Base-by-base conservation (phyloP, 2,797 vertebrate species). In the Monodelphis domestica region DNA sequence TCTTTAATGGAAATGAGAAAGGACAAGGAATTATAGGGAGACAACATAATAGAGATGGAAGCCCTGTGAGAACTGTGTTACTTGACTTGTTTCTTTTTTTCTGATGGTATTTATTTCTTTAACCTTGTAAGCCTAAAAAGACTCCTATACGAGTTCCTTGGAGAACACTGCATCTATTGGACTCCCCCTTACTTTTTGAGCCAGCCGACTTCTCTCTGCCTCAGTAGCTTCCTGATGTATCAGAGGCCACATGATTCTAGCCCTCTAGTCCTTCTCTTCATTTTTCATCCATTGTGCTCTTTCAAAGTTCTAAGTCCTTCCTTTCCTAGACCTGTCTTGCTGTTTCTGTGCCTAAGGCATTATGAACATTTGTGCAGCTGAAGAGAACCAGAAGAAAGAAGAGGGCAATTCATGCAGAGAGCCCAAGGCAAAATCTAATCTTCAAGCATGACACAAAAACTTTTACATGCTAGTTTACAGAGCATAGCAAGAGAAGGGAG, bases 191-290 rank as follows among this genome's bases (percentile, higher is more conserved):
- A 70, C 6, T 24, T 70, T 70, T 21, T 38, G 33, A 26, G 5
- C n/a, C 89, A 55, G 4, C 24, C 53, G 51, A 53, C 2, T 88
- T 29, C 17, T 88, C 57, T 95, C 50, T 89, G 50, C 94, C 91
- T 95, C 45, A 94, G 54, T 94, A 97, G 91, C 89, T 96, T 97
- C 90, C 38, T 95, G 90, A 96, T 87, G 93, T 92, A 90, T 97
- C 93, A 96, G 89, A 97, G 90, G 54, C 92, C 95, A 70, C 84
- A 56, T 21, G 55, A 87, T 92, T 92, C 59, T 63, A 70, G n/a
- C 5, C 38, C 87, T 59, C 26, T 55, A 12, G 24, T 7, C 1
- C 38, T 70, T 38, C 53, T 0, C 26, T 97, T 95, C 90, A 63
- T 53, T 70, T 12, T 87, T 93, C 9, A 63, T 89, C 12, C 29